Evolutionary conservation across 2,888 invertebrate genomes (phyloP).

Genomic region (Scaptomyza caliginosa): DNA sequence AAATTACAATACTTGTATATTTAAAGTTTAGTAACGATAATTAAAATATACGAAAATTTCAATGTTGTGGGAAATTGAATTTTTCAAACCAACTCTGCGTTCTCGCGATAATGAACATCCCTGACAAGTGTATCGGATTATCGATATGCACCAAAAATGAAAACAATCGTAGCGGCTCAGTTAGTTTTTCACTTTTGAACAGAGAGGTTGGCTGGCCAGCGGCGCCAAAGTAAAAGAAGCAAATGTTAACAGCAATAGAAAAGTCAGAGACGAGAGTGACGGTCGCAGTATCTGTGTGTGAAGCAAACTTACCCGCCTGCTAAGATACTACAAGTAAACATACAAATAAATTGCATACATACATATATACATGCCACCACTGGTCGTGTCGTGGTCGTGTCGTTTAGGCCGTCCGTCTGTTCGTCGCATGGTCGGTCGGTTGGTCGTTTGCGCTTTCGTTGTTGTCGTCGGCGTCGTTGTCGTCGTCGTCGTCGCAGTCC

Average conservation of each 20-base stretch:
- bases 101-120: conserved; percentile 17
- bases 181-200: conserved; percentile 82
- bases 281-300: conserved; percentile 52
- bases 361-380: conserved; percentile 56
- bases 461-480: conserved; percentile 16
- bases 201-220: conserved; percentile 74
- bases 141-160: conserved; percentile 49
- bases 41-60: neutral
- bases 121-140: conserved; percentile 21
- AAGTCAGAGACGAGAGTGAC: conserved; percentile 54
- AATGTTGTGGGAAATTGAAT: neutral
- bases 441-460: conserved; percentile 35
- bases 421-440: conserved; percentile 34
- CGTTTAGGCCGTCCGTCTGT: conserved; percentile 36
- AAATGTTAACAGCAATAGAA: conserved; percentile 42
- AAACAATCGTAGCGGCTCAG: conserved; percentile 61
- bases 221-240: conserved; percentile 38
- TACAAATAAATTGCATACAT: conserved; percentile 50
- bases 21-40: neutral
- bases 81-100: conserved; percentile 38
- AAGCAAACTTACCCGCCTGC: conserved; percentile 63
- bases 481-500: conserved; percentile 40
- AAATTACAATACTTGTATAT: neutral
- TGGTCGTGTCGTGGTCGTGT: conserved; percentile 48
- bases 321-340: conserved; percentile 70